Evolutionary conservation across 1,140 invertebrate genomes (phyloP), one percentile per base, ranked within the genome.

Genomic region (Cydia splendana): DNA sequence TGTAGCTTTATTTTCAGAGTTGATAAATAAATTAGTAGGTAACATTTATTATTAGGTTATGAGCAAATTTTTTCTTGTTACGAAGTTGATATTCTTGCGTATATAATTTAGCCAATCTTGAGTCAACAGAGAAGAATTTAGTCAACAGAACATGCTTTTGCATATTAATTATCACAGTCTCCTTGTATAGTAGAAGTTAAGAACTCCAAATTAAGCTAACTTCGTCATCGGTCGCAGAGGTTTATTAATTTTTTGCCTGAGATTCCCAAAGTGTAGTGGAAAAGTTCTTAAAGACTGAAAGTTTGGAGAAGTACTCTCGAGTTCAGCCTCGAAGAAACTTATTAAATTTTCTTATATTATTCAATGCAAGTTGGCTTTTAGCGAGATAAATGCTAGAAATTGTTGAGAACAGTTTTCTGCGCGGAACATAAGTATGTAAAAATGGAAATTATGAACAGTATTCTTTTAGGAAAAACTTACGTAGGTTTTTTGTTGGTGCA

Each of bases 261-360:
- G 2, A 24, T 62, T 62, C 57, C 57, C 57, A 62, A 62, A 62
- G 57, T 24, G 57, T 62, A 62, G 57, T 62, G 10, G 57, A 24
- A 62, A 62, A 62, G 57, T 62, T 62, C 24, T 24, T 24, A 12
- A 7, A 62, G 20, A 7, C 53, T 62, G 18, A 7, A 24, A 62
- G 57, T 62, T 62, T 62, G 2, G 10, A 62, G 57, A 12, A n/a
- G 15, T n/a, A 62, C 57, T 62, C 57, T 24, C n/a, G 4, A 62
- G 57, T 62, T 62, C 57, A 10, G 9, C 7, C 18, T 24, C 57
- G n/a, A 24, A 62, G 57, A 24, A 24, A 24, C 57, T 62, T 62
- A 62, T 24, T 24, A 24, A 24, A 24, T 62, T 62, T 7, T 62
- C 57, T 24, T 62, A 62, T 62, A 62, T 20, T 62, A 62, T 62